Conservation (phyloP, 64 coral and sea anemone genomes). For the Montipora efflorescens region DNA sequence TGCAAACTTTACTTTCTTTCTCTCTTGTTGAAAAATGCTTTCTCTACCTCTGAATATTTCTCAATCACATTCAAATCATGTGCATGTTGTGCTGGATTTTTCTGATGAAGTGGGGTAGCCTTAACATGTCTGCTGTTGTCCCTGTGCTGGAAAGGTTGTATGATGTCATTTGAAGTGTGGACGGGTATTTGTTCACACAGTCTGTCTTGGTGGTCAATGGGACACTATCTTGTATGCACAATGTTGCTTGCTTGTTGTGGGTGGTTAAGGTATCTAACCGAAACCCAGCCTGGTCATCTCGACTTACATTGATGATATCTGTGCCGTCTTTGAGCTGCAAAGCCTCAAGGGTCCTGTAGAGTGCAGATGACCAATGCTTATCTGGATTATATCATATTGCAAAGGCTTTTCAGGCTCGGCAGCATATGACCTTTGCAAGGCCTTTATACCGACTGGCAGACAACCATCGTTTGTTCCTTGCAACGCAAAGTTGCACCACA, state of each 20-base stretch:
- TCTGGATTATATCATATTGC: slow-evolving; percentile 60
- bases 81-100: too few species aligned
- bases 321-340: slow-evolving; percentile 42
- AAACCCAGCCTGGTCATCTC: slow-evolving; percentile 88
- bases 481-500: slow-evolving; percentile 60
- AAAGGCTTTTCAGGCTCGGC: slow-evolving; percentile 58
- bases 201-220: slow-evolving; percentile 38
- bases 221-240: slow-evolving; percentile 25
- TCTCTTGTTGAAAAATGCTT: slow-evolving; percentile 67
- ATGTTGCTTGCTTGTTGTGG: slow-evolving; percentile 57
- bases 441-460: slow-evolving; percentile 53
- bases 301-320: slow-evolving; percentile 34
- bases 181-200: too few species aligned
- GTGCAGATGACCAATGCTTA: slow-evolving; percentile 40
- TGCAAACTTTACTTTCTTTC: slow-evolving; percentile 58
- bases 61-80: background rate
- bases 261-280: slow-evolving; percentile 62
- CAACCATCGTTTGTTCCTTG: slow-evolving; percentile 37
- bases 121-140: too few species aligned
- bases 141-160: too few species aligned
- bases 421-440: slow-evolving; percentile 52
- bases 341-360: slow-evolving; percentile 56
- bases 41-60: background rate
- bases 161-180: too few species aligned
- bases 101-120: too few species aligned